Evolutionary conservation across 2,113 vertebrate genomes (phyloP), one percentile per base, ranked within the genome.

Genomic region (Eulemur rufifrons): DNA sequence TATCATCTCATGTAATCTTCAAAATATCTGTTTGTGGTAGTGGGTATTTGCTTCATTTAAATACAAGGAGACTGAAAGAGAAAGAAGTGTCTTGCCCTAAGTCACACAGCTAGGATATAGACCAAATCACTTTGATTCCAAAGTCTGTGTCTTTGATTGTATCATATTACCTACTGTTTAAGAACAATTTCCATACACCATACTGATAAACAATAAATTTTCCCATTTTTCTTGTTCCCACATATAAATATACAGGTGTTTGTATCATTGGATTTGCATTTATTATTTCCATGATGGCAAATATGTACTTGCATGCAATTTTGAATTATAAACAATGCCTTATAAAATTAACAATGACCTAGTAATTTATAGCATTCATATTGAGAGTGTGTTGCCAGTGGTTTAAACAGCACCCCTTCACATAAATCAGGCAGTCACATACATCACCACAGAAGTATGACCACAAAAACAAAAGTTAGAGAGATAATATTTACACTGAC

Each of bases 1-100:
- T 1, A 39, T 85, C 34, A 88, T 3, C 50, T 84, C 13, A 25
- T 12, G 68, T 54, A 73, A 27, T 69, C 39, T 68, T 93, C 85
- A 73, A 64, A 86, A 50, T 50, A 80, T 47, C 34, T 71, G 52
- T 63, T 29, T 52, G 50, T 61, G 37, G 29, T 20, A 27, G 32
- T 64, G 87, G 34, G 39, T 69, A 64, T 76, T 91, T 93, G 64
- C 20, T 95, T 80, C 37, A 87, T 88, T 93, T 84, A 95, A 84
- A 89, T 34, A n/a, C 12, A 87, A 90, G 15, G 13, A 91, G 80
- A 74, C 34, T 17, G 78, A 91, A 93, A 69, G 15, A 68, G 54
- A 85, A 34, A 74, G 78, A 66, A 78, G 27, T 11, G 2, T 74
- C 23, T 56, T 47, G 32, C 37, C 42, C n/a, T 17, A 50, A 1